Percentiles rank a stretch among this genome's conserved stretches.
These are phyloP conservation scores for Baronia brevicornis DNA, from an alignment of 2,888 invertebrate species.

Conservation along the genomic window DNA sequence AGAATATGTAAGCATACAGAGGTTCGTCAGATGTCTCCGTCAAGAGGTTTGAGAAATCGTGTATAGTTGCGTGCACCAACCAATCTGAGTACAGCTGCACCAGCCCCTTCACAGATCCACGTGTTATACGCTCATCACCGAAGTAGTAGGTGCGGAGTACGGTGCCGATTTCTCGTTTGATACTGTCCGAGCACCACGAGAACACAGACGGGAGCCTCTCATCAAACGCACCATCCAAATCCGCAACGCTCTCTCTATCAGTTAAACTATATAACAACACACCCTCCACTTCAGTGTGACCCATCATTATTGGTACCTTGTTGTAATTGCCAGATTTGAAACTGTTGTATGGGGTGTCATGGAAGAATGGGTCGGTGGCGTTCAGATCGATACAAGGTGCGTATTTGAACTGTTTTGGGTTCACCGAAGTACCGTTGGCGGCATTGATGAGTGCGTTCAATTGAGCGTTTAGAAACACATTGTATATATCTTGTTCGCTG, in stretches of 20 bases:
- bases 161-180: constrained; percentile 35
- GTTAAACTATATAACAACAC: constrained; percentile 52
- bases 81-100: constrained; percentile 55
- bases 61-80: constrained; percentile 41
- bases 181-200: constrained; percentile 43
- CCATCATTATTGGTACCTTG: constrained; percentile 54
- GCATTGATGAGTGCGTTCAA: constrained; percentile 35
- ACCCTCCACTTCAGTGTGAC: constrained; percentile 49
- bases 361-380: constrained; percentile 47
- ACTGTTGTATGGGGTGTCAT: constrained; percentile 47
- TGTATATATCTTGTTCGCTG: constrained; percentile 34
- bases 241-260: constrained; percentile 33
- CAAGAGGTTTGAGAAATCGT: constrained; percentile 45
- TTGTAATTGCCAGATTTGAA: constrained; percentile 48
- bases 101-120: constrained; percentile 28
- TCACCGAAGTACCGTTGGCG: constrained; percentile 41
- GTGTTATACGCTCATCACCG: constrained; percentile 30
- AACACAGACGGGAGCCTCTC: constrained; percentile 54
- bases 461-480: constrained; percentile 36
- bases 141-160: constrained; percentile 51
- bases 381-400: constrained; percentile 52
- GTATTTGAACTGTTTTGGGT: constrained; percentile 55
- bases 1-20: constrained; percentile 53
- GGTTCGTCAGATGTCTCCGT: constrained; percentile 37
- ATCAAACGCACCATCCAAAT: constrained; percentile 42